Base-by-base conservation (phyloP, 1,140 invertebrate genomes). In the Rhyacophila brunnea region DNA sequence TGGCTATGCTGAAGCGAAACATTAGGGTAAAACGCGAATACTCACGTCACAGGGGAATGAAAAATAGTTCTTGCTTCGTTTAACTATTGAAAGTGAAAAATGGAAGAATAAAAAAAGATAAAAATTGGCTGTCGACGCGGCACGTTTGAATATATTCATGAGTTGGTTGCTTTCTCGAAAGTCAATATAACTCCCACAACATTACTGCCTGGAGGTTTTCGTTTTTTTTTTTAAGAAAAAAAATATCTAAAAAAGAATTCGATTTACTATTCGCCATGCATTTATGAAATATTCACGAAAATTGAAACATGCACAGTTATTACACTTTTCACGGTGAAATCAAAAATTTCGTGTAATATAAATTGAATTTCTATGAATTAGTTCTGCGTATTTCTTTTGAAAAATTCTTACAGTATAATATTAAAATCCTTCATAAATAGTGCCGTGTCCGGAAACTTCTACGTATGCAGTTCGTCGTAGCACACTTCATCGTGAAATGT, bases 131-230 rank as follows among this genome's bases (percentile, higher is more conserved):
- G 62, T 64, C 53, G 62, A 44, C 52, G 15, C 23, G 50, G 52
- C 51, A 55, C 43, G 51, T 54, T 56, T 60, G 62, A 64, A 64
- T 64, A 64, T 64, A 64, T 64, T 64, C 62, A 64, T 64, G 62
- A 60, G 53, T 23, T 15, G 35, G 32, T 48, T 44, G 48, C 60
- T 47, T 56, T 56, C 20, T 19, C 28, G 34, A 54, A 51, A 64
- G 61, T 64, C 61, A 51, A 64, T 64, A 64, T 55, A 47, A 9
- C 17, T 18, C 7, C 50, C 53, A 38, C 47, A 23, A 49, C 49
- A 53, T 47, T 47, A 62, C 48, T 18, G 60, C 36, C 35, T 47
- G 4, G 38, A 40, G 38, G 38, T 28, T 28, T 28, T 28, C 23
- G 23, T 28, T 28, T 28, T 28, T 28, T 28, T n/a, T n/a, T n/a